Evolutionary conservation across 2,888 invertebrate species (phyloP), one percentile per base, ranked within the genome.

Genomic region (Melanophora roralis): DNA sequence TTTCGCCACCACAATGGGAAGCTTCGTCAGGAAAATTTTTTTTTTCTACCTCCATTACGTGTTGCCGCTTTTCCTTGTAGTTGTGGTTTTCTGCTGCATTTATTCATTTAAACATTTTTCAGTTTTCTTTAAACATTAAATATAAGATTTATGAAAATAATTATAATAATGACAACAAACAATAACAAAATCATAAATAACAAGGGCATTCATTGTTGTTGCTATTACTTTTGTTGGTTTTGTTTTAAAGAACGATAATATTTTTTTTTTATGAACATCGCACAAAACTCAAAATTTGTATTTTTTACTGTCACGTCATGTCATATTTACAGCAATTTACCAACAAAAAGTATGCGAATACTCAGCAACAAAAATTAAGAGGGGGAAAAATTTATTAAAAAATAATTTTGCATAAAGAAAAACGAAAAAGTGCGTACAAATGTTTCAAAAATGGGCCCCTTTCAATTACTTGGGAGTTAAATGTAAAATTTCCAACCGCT

Each of bases 251-350:
- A 36, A 84, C n/a, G n/a, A n/a, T n/a, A n/a, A n/a, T n/a, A n/a
- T n/a, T n/a, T n/a, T n/a, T n/a, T 84, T 85, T 83, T 86, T 85
- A 84, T 85, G 85, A 45, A 80, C 84, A 86, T 84, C 64, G 68
- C 71, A 82, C 47, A 82, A 81, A 81, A 72, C 51, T 72, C 62
- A 53, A 34, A 59, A 73, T 51, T 36, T 64, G 51, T 51, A 64
- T 80, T 73, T 68, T 76, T 80, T 57, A 76, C 64, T 73, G 76
- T 68, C 80, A 76, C 72, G 64, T 80, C 72, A 72, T 51, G 76
- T 68, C 72, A 53, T 68, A 72, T 49, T 75, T 67, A 59, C 60
- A 23, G 36, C 32, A 38, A 27, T 60, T 60, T 40, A 6, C 16
- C 36, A 51, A 27, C 53, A 51, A 40, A 38, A 40, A n/a, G 27